Evolutionary conservation across 2,888 invertebrate species (phyloP), one percentile per base, ranked within the genome.

Genomic region (Aleiodes alternator): DNA sequence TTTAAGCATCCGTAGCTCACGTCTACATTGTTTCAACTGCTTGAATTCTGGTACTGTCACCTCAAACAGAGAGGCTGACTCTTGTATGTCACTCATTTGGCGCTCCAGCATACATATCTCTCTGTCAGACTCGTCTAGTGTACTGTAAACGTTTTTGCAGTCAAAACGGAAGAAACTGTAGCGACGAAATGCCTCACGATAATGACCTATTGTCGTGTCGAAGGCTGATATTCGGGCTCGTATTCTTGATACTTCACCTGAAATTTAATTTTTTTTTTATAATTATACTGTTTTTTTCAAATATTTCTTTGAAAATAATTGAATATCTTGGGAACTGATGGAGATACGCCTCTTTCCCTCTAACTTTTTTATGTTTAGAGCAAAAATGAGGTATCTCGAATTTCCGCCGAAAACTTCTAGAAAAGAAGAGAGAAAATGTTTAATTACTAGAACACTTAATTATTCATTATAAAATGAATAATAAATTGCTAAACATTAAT

Each of bases 1-100:
- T 94, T 97, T 97, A 1, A 96, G 89, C 94, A 97, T 94, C 83
- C 94, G 92, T 76, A 98, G 90, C 89, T 98, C 98, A 86, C 96
- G 96, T 79, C 98, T 93, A 86, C 98, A 98, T 88, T 97, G 96
- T 85, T 95, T 96, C 69, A 98, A 90, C 78, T 96, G 92, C 87
- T 98, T 98, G 87, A 98, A 98, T 88, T 98, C 98, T 0, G 98
- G 97, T 16, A 98, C 95, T 83, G 94, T 96, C 0, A 98, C 98
- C 91, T 98, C 98, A 90, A 98, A 98, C 57, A 98, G 91, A 3
- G 96, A 95, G 0, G 98, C 98, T 4, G 97, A 97, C 81, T 96
- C 94, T 84, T 96, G 95, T 80, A 98, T 95, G 53, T 93, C 92
- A 76, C 91, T 92, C 96, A 98, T 98, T 86, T 96, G 95, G 57